Evolutionary conservation across 2,888 invertebrate genomes (phyloP).

Genomic region (Laothoe populi): DNA sequence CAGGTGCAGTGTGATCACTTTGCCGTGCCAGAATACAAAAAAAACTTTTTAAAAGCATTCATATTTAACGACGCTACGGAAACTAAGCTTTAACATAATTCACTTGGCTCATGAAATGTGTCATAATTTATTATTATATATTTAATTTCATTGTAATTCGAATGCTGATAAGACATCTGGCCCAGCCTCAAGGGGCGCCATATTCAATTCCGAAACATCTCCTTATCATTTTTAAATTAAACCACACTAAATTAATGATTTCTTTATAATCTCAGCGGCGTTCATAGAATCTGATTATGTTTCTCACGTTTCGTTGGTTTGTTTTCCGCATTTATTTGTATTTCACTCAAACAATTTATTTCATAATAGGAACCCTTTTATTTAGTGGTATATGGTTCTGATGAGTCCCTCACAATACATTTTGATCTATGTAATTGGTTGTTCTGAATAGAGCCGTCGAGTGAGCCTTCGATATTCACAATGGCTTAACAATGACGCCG

Average conservation of each 20-base stretch:
- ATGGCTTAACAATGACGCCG: conserved; percentile 61
- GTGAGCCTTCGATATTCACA: conserved; percentile 55
- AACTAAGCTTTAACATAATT: conserved; percentile 23
- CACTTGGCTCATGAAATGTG: conserved; percentile 38
- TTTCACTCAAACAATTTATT: conserved; percentile 42
- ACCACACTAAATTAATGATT: conserved; percentile 48
- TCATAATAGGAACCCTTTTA: conserved; percentile 44
- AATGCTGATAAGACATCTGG: conserved; percentile 54
- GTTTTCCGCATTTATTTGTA: too few species aligned
- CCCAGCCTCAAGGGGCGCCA: conserved; percentile 44
- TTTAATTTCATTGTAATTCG: conserved; percentile 63
- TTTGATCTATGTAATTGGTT: conserved; percentile 59
- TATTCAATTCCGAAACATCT: conserved; percentile 57
- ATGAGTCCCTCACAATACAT: conserved; percentile 58
- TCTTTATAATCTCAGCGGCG: conserved; percentile 31
- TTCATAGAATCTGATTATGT: conserved; percentile 8
- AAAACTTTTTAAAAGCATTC: neutral
- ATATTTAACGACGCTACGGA: neutral
- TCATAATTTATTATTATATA: conserved; percentile 49
- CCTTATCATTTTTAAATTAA: conserved; percentile 49
- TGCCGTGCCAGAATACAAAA: too few species aligned
- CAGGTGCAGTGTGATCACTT: too few species aligned
- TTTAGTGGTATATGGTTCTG: conserved; percentile 50
- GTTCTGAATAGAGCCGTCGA: conserved; percentile 55
- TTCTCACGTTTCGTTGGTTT: conserved; percentile 32